Evolutionary conservation across 2,113 vertebrate species (phyloP), one percentile per base, ranked within the genome.

Genomic region (Sapajus apella): DNA sequence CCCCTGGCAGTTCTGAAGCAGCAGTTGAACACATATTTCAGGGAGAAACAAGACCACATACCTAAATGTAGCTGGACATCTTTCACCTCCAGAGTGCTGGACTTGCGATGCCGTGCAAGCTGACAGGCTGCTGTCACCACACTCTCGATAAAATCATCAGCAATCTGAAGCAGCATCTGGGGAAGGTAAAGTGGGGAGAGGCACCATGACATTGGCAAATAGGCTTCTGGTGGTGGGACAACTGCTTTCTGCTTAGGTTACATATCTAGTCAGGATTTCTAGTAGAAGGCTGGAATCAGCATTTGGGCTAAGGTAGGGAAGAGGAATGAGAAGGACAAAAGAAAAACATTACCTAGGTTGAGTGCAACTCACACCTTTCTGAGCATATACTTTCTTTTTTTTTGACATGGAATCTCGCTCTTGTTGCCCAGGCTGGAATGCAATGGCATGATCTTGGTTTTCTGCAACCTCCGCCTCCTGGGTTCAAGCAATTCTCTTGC

Each of bases 121-220:
- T 99, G 99, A 98, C 99, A 99, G 58, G 99, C 99, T 0, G 99
- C 99, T 0, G 99, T 99, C 97, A 99, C 99, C 64, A 99, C 99
- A 1, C 99, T 99, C 98, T 99, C 99, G 1, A 99, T 99, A 97
- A 99, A 99, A 96, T 99, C 99, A 85, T 99, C 99, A 0, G 99
- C 99, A 0, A 99, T 99, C 97, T 99, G 99, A 92, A 99, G 97
- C 97, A 99, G 99, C 99, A 99, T 99, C 99, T 99, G 70, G 85
- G 76, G 87, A 56, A 43, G 27, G 77, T 45, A 90, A 64, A 23
- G 75, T 73, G 30, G 11, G 37, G 61, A 96, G n/a, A 96, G 58
- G 61, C 82, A 95, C 6, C 12, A n/a, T 12, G 30, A 37, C 3
- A 25, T 11, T 80, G 77, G 66, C 3, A 43, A n/a, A n/a, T 11